These are phyloP conservation scores for Hirundo rustica DNA, from an alignment of 2,797 vertebrate genomes.

Conservation along the genomic window DNA sequence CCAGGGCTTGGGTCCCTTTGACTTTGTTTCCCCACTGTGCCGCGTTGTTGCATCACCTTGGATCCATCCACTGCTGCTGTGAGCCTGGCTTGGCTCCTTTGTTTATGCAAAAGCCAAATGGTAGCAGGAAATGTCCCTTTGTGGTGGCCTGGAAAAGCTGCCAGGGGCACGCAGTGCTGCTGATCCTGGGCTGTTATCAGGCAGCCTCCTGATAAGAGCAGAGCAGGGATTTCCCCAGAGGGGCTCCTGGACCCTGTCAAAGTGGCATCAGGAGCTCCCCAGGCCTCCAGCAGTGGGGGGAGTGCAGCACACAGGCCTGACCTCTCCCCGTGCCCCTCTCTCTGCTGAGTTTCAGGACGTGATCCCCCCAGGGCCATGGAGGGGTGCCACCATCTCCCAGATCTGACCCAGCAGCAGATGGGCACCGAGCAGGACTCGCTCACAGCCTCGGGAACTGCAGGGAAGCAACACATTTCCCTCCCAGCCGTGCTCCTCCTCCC, in stretches of 20 bases:
- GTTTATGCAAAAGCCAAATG: not conserved
- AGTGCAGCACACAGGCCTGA: not conserved
- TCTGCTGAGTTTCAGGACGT: rapidly evolving
- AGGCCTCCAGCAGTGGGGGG: not conserved
- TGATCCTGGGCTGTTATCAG: not conserved
- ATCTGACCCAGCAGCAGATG: constrained; percentile 18
- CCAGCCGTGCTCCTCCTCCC: not conserved
- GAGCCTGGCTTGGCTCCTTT: not conserved
- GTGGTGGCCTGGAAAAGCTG: not conserved
- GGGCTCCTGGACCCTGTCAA: not conserved
- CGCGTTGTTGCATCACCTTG: not conserved
- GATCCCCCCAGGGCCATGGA: not conserved
- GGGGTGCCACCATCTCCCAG: not conserved
- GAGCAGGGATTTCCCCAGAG: not conserved
- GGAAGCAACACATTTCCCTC: not conserved
- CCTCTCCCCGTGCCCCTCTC: not conserved
- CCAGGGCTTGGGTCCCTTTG: not conserved
- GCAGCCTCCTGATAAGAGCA: not conserved
- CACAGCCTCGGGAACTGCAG: rapidly evolving
- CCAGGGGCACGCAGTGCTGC: not conserved
- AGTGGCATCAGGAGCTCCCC: not conserved
- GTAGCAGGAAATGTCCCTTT: not conserved
- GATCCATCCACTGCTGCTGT: not conserved
- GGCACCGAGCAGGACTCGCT: rapidly evolving
- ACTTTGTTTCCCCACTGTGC: not conserved